Percentiles rank a stretch among this genome's conserved stretches.
Evolutionary conservation across 2,888 invertebrate species (phyloP).

Genomic region (Machimus rusticus): DNA sequence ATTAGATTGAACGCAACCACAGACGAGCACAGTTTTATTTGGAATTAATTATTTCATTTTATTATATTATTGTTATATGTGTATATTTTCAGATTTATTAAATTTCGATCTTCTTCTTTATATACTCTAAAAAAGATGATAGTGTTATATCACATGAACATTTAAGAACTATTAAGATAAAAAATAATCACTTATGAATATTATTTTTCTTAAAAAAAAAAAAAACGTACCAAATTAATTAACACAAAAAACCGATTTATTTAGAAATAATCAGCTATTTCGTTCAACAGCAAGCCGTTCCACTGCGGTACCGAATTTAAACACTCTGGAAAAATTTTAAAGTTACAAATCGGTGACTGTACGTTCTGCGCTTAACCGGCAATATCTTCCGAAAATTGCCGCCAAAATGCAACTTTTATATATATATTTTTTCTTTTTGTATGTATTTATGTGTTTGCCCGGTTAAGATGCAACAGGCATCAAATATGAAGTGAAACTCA

Average conservation of each 20-base stretch:
- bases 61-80: neutral
- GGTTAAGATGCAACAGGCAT: constrained; percentile 34
- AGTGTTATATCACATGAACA: neutral
- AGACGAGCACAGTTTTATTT: neutral
- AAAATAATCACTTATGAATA: neutral
- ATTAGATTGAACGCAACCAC: neutral
- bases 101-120: neutral
- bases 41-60: neutral
- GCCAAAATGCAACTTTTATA: constrained; percentile 13
- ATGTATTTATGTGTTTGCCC: neutral
- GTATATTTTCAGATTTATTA: neutral
- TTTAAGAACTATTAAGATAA: neutral
- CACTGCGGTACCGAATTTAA: neutral
- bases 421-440: neutral
- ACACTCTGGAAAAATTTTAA: neutral
- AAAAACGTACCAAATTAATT: neutral
- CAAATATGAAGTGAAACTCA: constrained; percentile 29
- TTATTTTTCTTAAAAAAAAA: neutral
- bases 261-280: neutral
- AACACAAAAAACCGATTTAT: neutral
- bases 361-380: neutral
- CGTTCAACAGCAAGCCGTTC: neutral
- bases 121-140: neutral
- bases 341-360: neutral
- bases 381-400: neutral